phyloP scores from a whole-genome alignment of 2,797 vertebrate species.

The Tangara arthus region DNA sequence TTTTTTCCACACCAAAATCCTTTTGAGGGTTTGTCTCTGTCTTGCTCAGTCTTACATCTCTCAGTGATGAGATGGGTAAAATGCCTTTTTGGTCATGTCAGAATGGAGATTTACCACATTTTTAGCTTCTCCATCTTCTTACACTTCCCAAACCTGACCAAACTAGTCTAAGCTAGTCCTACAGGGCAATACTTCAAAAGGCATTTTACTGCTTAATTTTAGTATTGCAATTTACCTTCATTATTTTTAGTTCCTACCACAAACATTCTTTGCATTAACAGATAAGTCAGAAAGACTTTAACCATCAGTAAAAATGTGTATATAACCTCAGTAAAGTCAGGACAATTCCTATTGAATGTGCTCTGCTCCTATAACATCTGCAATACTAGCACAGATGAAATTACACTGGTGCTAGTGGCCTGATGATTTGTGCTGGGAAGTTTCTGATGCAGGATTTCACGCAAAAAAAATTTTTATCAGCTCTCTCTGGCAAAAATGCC shows the following conservation, averaged over 20 bases:
- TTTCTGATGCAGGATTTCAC: not conserved
- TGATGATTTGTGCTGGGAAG: not conserved
- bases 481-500: not conserved
- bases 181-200: slow-evolving; percentile 32
- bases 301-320: not conserved
- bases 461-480: not conserved
- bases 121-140: not conserved
- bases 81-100: not conserved
- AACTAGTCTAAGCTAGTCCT: slow-evolving; percentile 33
- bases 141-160: not conserved
- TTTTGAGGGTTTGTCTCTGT: not conserved
- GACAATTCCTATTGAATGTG: not conserved
- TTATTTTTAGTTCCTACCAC: slow-evolving; percentile 15
- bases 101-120: not conserved
- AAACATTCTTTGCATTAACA: not conserved
- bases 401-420: rapidly evolving
- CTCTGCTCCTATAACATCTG: not conserved
- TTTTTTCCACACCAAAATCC: not conserved
- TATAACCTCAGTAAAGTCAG: not conserved
- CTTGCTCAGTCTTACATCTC: not conserved
- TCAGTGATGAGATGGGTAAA: not conserved
- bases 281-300: not conserved
- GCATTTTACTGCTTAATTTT: not conserved
- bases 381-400: not conserved
- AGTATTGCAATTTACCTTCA: not conserved